Evolutionary conservation across 1,140 invertebrate genomes (phyloP).

Genomic region (Kradibia gibbosae): DNA sequence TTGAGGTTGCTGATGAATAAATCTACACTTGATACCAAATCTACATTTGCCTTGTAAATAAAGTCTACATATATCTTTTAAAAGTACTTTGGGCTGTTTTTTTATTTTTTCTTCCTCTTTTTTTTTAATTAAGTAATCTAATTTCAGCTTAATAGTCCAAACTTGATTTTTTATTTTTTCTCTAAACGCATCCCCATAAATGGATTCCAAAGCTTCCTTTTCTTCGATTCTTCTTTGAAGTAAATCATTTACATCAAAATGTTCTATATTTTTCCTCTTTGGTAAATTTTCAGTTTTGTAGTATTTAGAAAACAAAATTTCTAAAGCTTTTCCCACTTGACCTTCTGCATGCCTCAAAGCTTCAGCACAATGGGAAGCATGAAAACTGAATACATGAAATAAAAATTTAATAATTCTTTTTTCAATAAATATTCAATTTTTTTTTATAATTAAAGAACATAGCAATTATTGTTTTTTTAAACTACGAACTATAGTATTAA

Average conservation of each 20-base stretch:
- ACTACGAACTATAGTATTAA: too few relatives aligned
- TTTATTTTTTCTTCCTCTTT: conserved; percentile 74
- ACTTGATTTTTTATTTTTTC: conserved; percentile 78
- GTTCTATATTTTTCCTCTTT: conserved; percentile 54
- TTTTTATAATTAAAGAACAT: neutral
- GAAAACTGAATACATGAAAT: conserved; percentile 80
- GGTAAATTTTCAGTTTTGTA: conserved; percentile 72
- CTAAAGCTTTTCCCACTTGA: conserved; percentile 78
- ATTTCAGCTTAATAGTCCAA: conserved; percentile 78
- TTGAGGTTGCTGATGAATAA: conserved; percentile 77
- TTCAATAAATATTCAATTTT: conserved; percentile 24
- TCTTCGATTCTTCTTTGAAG: conserved; percentile 79
- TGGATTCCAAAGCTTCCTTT: conserved; percentile 81
- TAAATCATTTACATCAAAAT: conserved; percentile 73
- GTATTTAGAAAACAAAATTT: conserved; percentile 81
- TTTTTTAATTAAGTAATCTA: conserved; percentile 79
- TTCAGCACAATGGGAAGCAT: conserved; percentile 81
- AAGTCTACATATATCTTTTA: conserved; percentile 79
- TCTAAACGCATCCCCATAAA: conserved; percentile 79
- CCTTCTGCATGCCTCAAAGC: conserved; percentile 78
- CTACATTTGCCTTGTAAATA: conserved; percentile 79
- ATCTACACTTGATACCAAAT: conserved; percentile 81
- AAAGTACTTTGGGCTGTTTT: conserved; percentile 71
- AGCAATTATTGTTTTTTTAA: neutral
- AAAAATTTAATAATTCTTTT: conserved; percentile 57